Conservation (phyloP, 1,140 invertebrate genomes). For the Pomacea maculata region DNA sequence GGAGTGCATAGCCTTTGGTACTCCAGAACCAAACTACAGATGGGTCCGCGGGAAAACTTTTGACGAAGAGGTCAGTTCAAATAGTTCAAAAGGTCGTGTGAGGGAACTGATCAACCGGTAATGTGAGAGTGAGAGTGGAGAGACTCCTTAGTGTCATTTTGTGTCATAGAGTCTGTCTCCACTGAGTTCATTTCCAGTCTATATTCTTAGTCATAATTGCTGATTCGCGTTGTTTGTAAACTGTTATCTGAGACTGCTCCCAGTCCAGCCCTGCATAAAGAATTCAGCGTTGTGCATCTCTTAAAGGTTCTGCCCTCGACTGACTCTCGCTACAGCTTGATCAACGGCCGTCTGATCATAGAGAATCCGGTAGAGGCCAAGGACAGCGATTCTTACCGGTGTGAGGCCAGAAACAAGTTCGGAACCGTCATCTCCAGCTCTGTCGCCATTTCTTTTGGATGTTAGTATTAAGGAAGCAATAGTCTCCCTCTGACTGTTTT, state of each 20-base stretch:
- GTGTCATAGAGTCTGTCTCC: too few relatives aligned
- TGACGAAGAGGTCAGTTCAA: neutral
- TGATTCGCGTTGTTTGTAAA: too few relatives aligned
- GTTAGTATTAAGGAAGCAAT: conserved; percentile 48
- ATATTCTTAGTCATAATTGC: too few relatives aligned
- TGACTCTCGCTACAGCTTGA: conserved; percentile 84
- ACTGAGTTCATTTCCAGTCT: too few relatives aligned
- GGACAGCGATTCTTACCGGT: conserved; percentile 90
- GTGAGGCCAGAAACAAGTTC: conserved; percentile 87
- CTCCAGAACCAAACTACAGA: conserved; percentile 87
- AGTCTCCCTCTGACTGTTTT: too few relatives aligned
- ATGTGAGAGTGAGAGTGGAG: too few relatives aligned
- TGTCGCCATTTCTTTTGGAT: conserved; percentile 88
- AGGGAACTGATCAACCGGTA: too few relatives aligned
- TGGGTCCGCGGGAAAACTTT: conserved; percentile 74
- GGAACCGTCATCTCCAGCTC: conserved; percentile 90
- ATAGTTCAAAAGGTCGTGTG: too few relatives aligned
- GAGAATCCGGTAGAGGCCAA: conserved; percentile 75
- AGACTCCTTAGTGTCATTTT: too few relatives aligned
- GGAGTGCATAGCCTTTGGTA: conserved; percentile 85
- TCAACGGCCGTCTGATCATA: conserved; percentile 91
- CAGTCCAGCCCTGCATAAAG: too few relatives aligned
- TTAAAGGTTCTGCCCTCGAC: conserved; percentile 29
- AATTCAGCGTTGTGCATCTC: too few relatives aligned
- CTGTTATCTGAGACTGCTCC: too few relatives aligned